Evolutionary conservation across 2,888 invertebrate species (phyloP).

Genomic region (Rhagonycha lutea): DNA sequence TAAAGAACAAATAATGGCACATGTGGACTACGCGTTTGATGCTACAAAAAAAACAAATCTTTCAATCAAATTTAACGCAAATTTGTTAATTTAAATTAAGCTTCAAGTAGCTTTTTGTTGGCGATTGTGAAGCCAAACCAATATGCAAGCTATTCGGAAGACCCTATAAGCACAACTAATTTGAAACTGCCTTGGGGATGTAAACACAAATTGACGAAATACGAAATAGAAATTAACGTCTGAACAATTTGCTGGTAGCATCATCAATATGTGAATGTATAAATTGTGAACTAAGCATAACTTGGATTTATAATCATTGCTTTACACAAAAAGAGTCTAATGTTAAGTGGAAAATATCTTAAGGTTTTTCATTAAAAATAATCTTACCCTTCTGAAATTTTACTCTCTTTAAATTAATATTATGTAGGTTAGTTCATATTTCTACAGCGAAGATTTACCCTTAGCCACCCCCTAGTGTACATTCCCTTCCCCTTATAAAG

Average conservation of each 20-base stretch:
- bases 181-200: background rate
- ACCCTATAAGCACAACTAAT: background rate
- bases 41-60: background rate
- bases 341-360: too few species aligned
- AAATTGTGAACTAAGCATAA: background rate
- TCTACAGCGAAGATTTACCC: too few species aligned
- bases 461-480: too few species aligned
- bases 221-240: conserved; percentile 2
- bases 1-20: background rate
- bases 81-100: background rate
- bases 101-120: background rate
- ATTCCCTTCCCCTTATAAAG: too few species aligned
- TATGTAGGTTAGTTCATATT: too few species aligned
- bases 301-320: background rate
- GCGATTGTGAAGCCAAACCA: background rate
- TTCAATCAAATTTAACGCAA: background rate
- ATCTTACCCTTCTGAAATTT: too few species aligned
- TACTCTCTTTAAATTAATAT: too few species aligned
- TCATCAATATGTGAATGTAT: background rate
- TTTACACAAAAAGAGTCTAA: background rate
- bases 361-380: too few species aligned
- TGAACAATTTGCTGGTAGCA: background rate
- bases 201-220: conserved; percentile 3
- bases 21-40: background rate
- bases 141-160: background rate